phyloP scores from a whole-genome alignment of 2,113 vertebrate genomes.

The Struthidea cinerea region DNA sequence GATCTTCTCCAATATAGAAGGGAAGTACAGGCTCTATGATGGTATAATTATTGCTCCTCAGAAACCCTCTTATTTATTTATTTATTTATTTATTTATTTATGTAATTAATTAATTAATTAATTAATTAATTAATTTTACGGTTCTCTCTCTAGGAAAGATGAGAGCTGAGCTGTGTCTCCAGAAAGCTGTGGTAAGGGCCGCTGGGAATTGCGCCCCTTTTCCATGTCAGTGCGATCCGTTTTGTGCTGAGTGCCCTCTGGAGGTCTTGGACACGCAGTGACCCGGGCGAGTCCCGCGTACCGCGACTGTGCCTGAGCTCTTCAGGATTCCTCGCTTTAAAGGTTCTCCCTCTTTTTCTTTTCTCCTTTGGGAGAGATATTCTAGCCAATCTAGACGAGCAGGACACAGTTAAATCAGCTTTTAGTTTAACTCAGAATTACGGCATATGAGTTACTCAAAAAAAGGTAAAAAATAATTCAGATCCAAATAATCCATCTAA shows the following conservation, averaged over 20 bases:
- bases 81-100: background rate
- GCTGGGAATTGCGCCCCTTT: rapidly evolving
- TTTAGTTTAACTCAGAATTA: background rate
- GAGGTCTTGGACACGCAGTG: background rate
- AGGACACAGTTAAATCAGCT: background rate
- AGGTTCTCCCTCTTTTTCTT: background rate
- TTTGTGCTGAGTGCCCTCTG: slow-evolving; percentile 53
- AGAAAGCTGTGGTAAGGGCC: background rate
- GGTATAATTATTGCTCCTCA: background rate
- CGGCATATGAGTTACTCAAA: rapidly evolving
- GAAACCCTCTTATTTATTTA: background rate
- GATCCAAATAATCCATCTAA: background rate
- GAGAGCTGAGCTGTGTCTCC: background rate
- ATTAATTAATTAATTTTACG: rapidly evolving
- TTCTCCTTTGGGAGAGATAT: background rate
- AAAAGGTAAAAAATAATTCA: background rate
- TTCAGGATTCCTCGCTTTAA: background rate
- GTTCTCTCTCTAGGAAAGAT: background rate
- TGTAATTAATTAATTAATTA: too few relatives aligned
- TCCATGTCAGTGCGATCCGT: rapidly evolving
- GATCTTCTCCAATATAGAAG: background rate
- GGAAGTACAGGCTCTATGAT: background rate
- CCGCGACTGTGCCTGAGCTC: background rate
- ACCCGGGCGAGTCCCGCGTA: background rate
- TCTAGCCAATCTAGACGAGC: background rate